A percentile compares a stretch with the other conserved stretches of the same genome.
Evolutionary conservation across 2,888 invertebrate species (phyloP).

Genomic region (Calliphora vomitoria): DNA sequence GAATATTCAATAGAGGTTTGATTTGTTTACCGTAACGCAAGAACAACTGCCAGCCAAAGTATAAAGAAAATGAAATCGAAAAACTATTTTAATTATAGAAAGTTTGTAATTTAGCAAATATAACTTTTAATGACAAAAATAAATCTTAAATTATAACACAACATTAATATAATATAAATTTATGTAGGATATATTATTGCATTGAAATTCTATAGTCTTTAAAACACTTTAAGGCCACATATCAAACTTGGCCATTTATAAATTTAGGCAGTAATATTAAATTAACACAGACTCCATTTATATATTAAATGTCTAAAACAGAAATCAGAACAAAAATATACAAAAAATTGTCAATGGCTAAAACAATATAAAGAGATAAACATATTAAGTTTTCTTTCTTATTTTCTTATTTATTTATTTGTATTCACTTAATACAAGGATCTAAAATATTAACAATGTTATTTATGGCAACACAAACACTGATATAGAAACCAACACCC

Average conservation of each 20-base stretch:
- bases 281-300: background rate
- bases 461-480: background rate
- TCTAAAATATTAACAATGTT: constrained; percentile 10
- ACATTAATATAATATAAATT: background rate
- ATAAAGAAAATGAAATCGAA: background rate
- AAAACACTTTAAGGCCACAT: background rate
- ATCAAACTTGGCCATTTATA: background rate
- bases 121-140: too few relatives aligned
- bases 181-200: background rate
- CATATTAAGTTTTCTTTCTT: background rate
- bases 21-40: background rate
- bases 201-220: background rate
- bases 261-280: background rate
- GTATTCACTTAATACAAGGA: background rate
- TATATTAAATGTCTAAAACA: background rate
- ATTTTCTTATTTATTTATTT: background rate
- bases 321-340: background rate
- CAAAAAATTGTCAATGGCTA: background rate
- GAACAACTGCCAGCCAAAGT: background rate
- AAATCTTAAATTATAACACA: background rate
- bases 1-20: constrained; percentile 3
- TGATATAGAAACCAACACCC: background rate
- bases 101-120: too few relatives aligned
- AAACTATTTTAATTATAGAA: background rate
- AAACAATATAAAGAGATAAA: background rate